phyloP scores from a whole-genome alignment of 2,888 invertebrate genomes.

The Nephrocerus scutellatus region DNA sequence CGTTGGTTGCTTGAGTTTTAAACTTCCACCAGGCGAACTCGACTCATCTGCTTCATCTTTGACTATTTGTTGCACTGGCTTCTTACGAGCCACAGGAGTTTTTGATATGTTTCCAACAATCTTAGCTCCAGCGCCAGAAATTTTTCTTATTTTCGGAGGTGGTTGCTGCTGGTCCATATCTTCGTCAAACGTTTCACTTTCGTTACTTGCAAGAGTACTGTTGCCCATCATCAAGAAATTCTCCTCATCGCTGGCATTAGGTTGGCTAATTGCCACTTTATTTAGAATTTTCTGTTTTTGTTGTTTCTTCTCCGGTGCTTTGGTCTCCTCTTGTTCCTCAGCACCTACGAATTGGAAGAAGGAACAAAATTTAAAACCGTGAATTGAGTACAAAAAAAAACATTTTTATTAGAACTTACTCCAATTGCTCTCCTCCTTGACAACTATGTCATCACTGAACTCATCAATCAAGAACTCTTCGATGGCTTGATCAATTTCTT shows the following conservation, averaged over 20 bases:
- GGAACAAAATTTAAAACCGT: background rate
- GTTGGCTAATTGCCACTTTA: constrained; percentile 4
- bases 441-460: constrained; percentile 9
- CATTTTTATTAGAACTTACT: constrained; percentile 13
- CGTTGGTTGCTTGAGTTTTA: too few relatives aligned
- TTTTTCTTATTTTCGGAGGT: constrained; percentile 16
- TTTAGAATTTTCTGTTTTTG: constrained; percentile 6
- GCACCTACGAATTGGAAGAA: background rate
- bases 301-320: too few relatives aligned
- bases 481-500: constrained; percentile 20
- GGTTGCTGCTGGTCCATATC: constrained; percentile 11
- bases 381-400: background rate
- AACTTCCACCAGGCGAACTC: too few relatives aligned
- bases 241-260: background rate
- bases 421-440: constrained; percentile 19
- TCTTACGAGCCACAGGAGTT: constrained; percentile 17
- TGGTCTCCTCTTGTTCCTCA: too few relatives aligned
- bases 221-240: constrained; percentile 3
- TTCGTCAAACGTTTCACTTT: constrained; percentile 2
- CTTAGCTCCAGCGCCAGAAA: too few relatives aligned
- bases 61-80: constrained; percentile 12
- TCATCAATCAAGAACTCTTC: constrained; percentile 28
- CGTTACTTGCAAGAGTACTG: constrained; percentile 6
- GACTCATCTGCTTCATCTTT: too few relatives aligned
- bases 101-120: too few relatives aligned